A percentile compares a stretch with the other conserved stretches of the same genome.
phyloP scores from a whole-genome alignment of 2,797 vertebrate species.

The Glossophaga mutica region DNA sequence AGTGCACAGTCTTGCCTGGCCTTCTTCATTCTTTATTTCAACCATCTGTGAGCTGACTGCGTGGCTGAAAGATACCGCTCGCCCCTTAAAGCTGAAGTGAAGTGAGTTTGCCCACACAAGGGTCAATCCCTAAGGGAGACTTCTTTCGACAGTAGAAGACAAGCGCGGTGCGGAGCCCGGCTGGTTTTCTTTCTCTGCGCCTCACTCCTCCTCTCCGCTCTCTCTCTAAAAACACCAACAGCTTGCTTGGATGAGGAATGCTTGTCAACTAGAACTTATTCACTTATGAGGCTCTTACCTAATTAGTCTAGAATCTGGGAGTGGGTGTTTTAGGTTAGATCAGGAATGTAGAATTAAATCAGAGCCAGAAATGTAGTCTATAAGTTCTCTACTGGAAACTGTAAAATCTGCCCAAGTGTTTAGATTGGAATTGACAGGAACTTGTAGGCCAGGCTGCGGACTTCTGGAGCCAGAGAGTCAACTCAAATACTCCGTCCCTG shows the following conservation, averaged over 20 bases:
- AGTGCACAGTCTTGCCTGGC: not conserved
- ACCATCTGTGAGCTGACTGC: not conserved
- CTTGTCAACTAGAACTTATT: not conserved
- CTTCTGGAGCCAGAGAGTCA: constrained; percentile 9
- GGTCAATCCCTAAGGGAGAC: not conserved
- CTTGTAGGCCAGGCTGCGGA: constrained; percentile 14
- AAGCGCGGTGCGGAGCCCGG: not conserved
- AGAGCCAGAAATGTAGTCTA: constrained; percentile 47
- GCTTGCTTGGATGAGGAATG: not conserved
- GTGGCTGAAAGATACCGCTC: not conserved
- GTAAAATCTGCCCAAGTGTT: constrained; percentile 51
- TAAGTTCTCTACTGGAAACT: constrained; percentile 56
- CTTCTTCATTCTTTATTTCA: not conserved
- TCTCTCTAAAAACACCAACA: not conserved
- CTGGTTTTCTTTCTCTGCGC: not conserved
- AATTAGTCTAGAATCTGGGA: constrained; percentile 7
- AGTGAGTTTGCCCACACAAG: not conserved
- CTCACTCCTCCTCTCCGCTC: no score
- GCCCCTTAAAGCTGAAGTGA: not conserved
- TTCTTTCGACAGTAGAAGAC: not conserved
- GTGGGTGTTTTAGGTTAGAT: constrained; percentile 43
- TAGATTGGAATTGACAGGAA: constrained; percentile 60
- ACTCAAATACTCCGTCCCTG: not conserved
- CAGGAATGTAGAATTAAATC: constrained; percentile 27
- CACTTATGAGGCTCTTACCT: constrained; percentile 17